Evolutionary conservation across 2,888 invertebrate genomes (phyloP).

Genomic region (Colletes collaris): DNA sequence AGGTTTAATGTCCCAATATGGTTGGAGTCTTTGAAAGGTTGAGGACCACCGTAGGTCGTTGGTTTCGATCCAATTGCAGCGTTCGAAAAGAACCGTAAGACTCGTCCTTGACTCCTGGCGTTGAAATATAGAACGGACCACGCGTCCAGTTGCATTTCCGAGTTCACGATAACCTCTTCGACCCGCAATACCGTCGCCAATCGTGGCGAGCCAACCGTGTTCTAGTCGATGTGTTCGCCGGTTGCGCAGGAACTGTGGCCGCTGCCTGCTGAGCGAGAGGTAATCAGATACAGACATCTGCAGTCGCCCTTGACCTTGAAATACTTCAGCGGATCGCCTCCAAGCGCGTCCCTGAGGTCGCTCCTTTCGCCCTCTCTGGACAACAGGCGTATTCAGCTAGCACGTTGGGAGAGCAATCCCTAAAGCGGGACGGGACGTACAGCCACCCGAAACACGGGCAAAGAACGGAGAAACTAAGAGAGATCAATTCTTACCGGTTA

Average conservation of each 20-base stretch:
- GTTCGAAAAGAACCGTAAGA: too few relatives aligned
- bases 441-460: not conserved
- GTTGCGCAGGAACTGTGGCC: conserved; percentile 85
- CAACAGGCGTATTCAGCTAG: conserved; percentile 82
- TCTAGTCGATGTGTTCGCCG: conserved; percentile 28
- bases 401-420: conserved; percentile 82
- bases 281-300: conserved; percentile 87
- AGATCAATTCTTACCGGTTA: conserved; percentile 52
- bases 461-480: conserved; percentile 24
- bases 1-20: too few relatives aligned
- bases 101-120: too few relatives aligned
- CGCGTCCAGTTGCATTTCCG: too few relatives aligned
- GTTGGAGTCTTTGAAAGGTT: too few relatives aligned
- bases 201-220: conserved; percentile 1
- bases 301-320: conserved; percentile 87
- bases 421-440: conserved; percentile 56
- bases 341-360: conserved; percentile 85
- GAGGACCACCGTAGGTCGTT: too few relatives aligned
- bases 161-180: not conserved
- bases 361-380: conserved; percentile 85
- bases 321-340: conserved; percentile 84
- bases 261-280: conserved; percentile 87
- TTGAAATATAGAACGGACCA: too few relatives aligned
- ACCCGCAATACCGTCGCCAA: not conserved
- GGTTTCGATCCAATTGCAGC: too few relatives aligned